Evolutionary conservation across 2,113 vertebrate genomes (phyloP), one percentile per base, ranked within the genome.

Genomic region (Pygoscelis adeliae): DNA sequence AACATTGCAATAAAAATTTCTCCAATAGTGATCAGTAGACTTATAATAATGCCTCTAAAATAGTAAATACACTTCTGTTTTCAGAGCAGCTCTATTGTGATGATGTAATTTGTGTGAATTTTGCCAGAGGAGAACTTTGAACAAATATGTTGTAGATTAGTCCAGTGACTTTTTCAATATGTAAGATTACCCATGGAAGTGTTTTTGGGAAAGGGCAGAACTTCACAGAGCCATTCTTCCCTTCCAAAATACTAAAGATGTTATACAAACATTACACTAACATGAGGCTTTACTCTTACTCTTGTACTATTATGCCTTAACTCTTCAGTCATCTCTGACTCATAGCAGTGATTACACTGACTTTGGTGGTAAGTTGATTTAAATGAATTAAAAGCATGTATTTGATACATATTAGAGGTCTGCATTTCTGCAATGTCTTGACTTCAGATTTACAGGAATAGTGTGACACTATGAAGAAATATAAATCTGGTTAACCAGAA

Each of bases 141-240:
- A 63, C 6, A 87, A 92, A 87, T 94, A 87, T 83, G 85, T 94
- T 94, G 71, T 63, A 73, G 58, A 93, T 89, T 87, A 94, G 40
- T 79, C 26, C 63, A 72, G 66, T n/a, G 67, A 74, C 79, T 96
- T 92, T 96, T 96, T 88, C 90, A 90, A 26, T 66, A 76, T 62
- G 74, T 96, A 90, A 59, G 49, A 77, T 83, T 90, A 94, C 27
- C 81, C 83, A 61, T 69, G 23, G 44, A 88, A 83, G 25, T 58
- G 65, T 63, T 83, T 87, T 86, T 87, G 80, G 77, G 72, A 91
- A 95, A 93, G 53, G 36, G 80, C 49, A 92, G 63, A 61, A 81
- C 47, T 89, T 93, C 44, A 62, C 42, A 93, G 74, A 93, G 49
- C 40, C 38, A 38, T 79, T 96, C 69, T 91, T 83, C 70, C 32